These are phyloP conservation scores for Halcyon leucocephala DNA, from an alignment of 2,797 vertebrate genomes.

Conservation along the genomic window DNA sequence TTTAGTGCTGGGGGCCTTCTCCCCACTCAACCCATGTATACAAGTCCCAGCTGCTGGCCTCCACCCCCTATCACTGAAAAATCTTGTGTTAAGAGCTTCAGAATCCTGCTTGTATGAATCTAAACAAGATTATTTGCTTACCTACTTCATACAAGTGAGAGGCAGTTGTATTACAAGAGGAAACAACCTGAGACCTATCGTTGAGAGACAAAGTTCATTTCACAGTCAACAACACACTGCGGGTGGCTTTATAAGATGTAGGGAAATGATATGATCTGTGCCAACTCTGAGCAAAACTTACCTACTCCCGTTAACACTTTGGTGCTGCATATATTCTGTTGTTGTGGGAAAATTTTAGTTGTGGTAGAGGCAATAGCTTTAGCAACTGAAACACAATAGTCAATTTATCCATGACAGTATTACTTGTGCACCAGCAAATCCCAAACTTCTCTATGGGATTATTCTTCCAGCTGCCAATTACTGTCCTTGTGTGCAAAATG, in stretches of 20 bases:
- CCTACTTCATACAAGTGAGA: not conserved
- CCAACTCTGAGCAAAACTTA: not conserved
- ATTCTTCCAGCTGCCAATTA: not conserved
- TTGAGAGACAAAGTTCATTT: not conserved
- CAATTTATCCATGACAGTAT: not conserved
- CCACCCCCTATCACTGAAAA: not conserved
- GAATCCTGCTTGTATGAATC: not conserved
- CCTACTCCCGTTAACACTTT: not conserved
- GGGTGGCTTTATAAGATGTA: not conserved
- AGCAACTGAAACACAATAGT: not conserved
- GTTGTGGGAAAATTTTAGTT: not conserved
- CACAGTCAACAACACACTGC: not conserved
- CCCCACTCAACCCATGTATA: accelerated
- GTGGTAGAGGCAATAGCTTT: not conserved
- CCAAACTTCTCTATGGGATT: not conserved
- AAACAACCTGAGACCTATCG: not conserved
- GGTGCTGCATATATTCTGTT: not conserved
- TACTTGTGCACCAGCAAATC: not conserved
- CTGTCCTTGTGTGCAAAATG: not conserved
- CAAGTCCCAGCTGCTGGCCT: not conserved
- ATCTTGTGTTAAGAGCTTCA: not conserved
- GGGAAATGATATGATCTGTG: not conserved
- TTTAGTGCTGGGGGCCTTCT: not conserved
- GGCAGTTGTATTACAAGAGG: not conserved
- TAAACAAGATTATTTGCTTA: not conserved